Percentiles rank a stretch among this genome's conserved stretches.
phyloP scores from a whole-genome alignment of 2,113 vertebrate genomes.

The Hippoglossus stenolepis region DNA sequence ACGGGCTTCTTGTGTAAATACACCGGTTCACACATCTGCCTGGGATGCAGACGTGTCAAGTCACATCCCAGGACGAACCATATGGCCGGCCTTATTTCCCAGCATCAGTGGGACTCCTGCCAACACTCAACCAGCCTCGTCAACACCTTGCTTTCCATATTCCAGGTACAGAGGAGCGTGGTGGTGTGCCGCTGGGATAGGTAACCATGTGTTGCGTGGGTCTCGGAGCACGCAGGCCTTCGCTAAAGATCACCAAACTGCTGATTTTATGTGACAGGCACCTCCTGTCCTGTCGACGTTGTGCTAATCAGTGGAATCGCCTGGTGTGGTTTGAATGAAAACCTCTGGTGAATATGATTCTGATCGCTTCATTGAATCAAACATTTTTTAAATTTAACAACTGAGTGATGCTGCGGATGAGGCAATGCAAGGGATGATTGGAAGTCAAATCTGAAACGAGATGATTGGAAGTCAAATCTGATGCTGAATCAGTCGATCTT shows the following conservation, averaged over 20 bases:
- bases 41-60: slow-evolving; percentile 50
- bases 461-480: not conserved
- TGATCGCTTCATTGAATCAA: slow-evolving; percentile 10
- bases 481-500: not conserved
- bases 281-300: slow-evolving; percentile 16
- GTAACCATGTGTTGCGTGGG: slow-evolving; percentile 19
- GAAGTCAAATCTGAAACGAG: slow-evolving; percentile 4
- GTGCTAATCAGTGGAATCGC: slow-evolving; percentile 26
- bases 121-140: slow-evolving; percentile 57
- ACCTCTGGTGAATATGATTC: not conserved
- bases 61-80: slow-evolving; percentile 58
- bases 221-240: slow-evolving; percentile 34
- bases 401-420: not conserved
- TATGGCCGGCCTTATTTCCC: slow-evolving; percentile 60
- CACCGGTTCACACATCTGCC: slow-evolving; percentile 35
- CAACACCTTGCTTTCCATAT: slow-evolving; percentile 65
- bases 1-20: slow-evolving; percentile 24
- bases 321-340: slow-evolving; percentile 18
- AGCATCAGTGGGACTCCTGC: slow-evolving; percentile 49
- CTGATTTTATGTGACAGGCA: slow-evolving; percentile 34
- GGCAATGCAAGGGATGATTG: not conserved
- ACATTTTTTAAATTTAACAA: not conserved
- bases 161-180: slow-evolving; percentile 36
- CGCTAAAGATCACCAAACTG: slow-evolving; percentile 21
- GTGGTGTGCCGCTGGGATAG: slow-evolving; percentile 14